Percentiles rank a stretch among this genome's conserved stretches.
Evolutionary conservation across 2,888 invertebrate genomes (phyloP).

Genomic region (Fragum whitleyi): DNA sequence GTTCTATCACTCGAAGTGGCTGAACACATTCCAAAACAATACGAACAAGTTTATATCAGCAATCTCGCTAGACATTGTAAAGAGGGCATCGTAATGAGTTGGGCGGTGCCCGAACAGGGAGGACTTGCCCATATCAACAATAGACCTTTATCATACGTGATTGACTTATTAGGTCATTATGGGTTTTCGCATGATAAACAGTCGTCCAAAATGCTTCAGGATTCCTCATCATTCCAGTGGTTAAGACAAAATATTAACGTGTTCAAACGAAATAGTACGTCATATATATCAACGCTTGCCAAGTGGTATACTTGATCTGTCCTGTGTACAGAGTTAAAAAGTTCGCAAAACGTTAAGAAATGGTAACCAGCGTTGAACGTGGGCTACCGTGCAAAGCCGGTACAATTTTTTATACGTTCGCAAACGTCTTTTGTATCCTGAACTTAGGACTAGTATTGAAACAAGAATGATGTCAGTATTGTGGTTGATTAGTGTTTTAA

Average conservation of each 20-base stretch:
- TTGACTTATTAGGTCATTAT: constrained; percentile 43
- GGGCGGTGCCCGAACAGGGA: constrained; percentile 69
- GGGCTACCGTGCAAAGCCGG: neutral
- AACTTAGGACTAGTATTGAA: neutral
- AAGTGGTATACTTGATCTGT: constrained; percentile 41
- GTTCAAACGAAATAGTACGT: constrained; percentile 40
- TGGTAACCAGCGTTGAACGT: neutral
- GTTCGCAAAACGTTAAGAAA: no score
- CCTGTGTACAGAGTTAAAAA: no score
- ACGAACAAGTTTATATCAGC: constrained; percentile 65
- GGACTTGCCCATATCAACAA: constrained; percentile 67
- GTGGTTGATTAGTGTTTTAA: no score
- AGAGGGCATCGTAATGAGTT: constrained; percentile 68
- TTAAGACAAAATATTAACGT: constrained; percentile 61
- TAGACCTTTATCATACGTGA: constrained; percentile 57
- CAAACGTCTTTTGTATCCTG: neutral
- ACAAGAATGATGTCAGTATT: no score
- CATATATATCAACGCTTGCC: constrained; percentile 27
- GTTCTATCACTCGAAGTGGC: constrained; percentile 70
- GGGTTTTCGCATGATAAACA: constrained; percentile 52
- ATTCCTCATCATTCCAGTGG: constrained; percentile 55
- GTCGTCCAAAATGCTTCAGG: constrained; percentile 41
- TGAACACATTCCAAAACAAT: constrained; percentile 69
- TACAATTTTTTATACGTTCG: neutral
- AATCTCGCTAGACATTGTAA: constrained; percentile 66